phyloP scores from a whole-genome alignment of 2,797 vertebrate species.

The Setipinna tenuifilis region DNA sequence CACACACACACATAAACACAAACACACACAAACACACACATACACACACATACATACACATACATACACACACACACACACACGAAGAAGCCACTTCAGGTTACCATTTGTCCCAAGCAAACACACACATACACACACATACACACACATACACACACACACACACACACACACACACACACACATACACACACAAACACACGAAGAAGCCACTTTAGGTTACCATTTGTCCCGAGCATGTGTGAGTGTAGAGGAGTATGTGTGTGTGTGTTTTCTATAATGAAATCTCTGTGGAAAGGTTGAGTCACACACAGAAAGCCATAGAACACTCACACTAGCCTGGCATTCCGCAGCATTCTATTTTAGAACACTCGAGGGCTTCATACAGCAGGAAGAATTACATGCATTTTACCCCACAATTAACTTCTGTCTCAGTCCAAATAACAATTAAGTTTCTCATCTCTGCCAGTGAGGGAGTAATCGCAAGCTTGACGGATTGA shows the following conservation, averaged over 20 bases:
- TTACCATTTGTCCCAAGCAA: neutral
- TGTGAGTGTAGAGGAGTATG: too few species aligned
- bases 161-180: neutral
- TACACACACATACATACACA: neutral
- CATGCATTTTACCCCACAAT: too few species aligned
- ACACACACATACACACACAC: neutral
- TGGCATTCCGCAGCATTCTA: neutral
- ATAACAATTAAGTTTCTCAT: too few species aligned
- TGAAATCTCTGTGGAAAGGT: too few species aligned
- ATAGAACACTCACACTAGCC: neutral
- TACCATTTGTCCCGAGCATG: neutral
- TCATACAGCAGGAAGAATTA: too few species aligned
- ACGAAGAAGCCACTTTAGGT: too few species aligned
- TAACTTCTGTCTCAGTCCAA: too few species aligned
- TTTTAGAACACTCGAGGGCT: too few species aligned
- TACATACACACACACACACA: neutral
- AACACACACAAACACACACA: neutral
- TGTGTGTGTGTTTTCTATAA: too few species aligned
- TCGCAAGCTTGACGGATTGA: too few species aligned
- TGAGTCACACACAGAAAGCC: neutral
- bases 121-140: neutral
- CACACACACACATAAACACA: conserved; percentile 12
- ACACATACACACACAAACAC: neutral
- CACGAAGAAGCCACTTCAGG: neutral
- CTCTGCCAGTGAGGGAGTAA: too few species aligned